Base-by-base conservation (phyloP, 2,797 vertebrate genomes). In the Poeciliopsis infans region DNA sequence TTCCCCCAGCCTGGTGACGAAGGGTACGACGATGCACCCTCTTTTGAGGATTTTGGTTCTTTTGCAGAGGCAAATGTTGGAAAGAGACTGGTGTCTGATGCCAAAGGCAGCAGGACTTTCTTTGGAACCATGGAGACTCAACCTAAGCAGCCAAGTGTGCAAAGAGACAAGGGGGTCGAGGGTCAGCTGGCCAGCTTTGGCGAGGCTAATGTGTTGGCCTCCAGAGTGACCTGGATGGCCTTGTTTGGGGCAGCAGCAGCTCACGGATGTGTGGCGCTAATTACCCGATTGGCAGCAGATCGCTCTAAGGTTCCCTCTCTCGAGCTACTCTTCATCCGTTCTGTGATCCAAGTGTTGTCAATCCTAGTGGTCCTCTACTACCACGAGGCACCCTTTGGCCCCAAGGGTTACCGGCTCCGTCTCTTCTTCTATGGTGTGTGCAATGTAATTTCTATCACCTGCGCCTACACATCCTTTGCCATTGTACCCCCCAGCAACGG, bases 391-490 rank as follows among this genome's bases (percentile, higher is more conserved):
- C 98, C 98, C 53, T 99, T 99, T 41, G 98, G 98, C 46, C 97
- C 98, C 16, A 97, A 95, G 85, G 98, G 98, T 79, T 98, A 97
- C 92, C 96, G 98, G 36, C 89, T 99, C 77, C 96, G 97, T 3
- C 96, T 99, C 80, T 98, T 99, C 95, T 97, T 98, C 92, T 99
- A 99, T 0, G 98, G 98, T 5, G 93, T 98, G 25, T 99, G 98
- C 94, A 99, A 99, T 3, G 98, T 99, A 68, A 97, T 99, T 89
- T 99, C 98, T 7, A 99, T 99, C 93, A 99, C 98, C 45, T 99
- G 98, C 91, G 98, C 98, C 87, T 99, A 99, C 79, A 99, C 98
- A 8, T 98, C 97, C 47, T 99, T 99, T 79, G 96, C 98, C 75
- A 99, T 99, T 47, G 97, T 99, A 78, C 97, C 98, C 0, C 98